phyloP scores from a whole-genome alignment of 2,888 invertebrate species.

The Eupithecia subumbrata region DNA sequence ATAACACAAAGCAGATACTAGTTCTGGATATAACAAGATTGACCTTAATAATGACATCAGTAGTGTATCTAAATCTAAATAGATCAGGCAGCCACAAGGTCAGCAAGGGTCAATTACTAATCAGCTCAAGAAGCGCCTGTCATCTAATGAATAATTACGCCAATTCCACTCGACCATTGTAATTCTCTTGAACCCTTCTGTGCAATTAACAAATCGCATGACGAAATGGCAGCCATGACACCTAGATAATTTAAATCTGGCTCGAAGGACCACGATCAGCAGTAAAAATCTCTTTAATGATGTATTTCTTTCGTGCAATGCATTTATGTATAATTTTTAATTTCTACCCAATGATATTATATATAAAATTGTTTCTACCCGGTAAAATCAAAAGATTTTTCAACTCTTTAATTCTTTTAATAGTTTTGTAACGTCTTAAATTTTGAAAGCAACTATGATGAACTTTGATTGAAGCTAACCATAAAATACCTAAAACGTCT shows the following conservation, averaged over 20 bases:
- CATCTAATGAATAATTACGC: constrained; percentile 76
- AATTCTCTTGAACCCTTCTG: constrained; percentile 61
- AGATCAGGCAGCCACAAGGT: constrained; percentile 53
- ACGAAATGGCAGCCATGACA: constrained; percentile 14
- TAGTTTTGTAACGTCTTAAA: too few species aligned
- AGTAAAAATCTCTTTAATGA: background rate
- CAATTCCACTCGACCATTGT: constrained; percentile 74
- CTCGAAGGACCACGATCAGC: background rate
- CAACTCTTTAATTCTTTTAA: too few species aligned
- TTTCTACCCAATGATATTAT: too few species aligned
- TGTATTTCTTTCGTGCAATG: background rate
- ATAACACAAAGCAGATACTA: background rate
- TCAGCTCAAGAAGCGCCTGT: constrained; percentile 70
- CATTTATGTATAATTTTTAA: background rate
- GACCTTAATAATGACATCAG: constrained; percentile 33
- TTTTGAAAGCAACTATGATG: too few species aligned
- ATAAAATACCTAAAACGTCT: background rate
- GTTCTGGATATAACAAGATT: constrained; percentile 16
- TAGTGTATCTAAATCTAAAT: constrained; percentile 28
- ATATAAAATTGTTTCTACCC: too few species aligned
- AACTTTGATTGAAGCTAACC: background rate
- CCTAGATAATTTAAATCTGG: background rate
- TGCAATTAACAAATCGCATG: constrained; percentile 38
- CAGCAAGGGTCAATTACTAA: constrained; percentile 76
- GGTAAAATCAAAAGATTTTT: too few species aligned